Percentiles rank a stretch among this genome's conserved stretches.
Evolutionary conservation across 2,797 vertebrate species (phyloP).

Genomic region (Tolypeutes matacus): DNA sequence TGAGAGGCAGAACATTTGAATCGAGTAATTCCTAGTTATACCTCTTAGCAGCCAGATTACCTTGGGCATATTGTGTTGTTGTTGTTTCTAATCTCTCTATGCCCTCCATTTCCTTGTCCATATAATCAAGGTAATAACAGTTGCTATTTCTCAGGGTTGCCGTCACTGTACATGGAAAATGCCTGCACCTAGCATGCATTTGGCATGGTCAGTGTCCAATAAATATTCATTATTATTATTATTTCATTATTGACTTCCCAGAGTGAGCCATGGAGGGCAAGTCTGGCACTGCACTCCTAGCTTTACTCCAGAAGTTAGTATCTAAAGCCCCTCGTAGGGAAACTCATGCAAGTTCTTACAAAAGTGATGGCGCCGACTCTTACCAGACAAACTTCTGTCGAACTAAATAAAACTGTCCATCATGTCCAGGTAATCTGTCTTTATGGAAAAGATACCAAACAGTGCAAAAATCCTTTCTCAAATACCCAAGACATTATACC

Average conservation of each 20-base stretch:
- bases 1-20: not conserved
- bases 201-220: not conserved
- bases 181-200: not conserved
- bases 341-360: not conserved
- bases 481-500: not conserved
- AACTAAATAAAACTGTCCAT: not conserved
- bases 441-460: slow-evolving; percentile 11
- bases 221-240: not conserved
- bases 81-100: not conserved
- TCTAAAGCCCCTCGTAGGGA: not conserved
- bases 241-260: not conserved
- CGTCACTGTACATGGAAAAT: not conserved
- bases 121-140: not conserved
- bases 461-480: not conserved
- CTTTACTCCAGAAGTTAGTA: not conserved
- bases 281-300: not conserved
- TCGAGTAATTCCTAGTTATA: not conserved
- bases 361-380: not conserved
- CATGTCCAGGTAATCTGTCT: not conserved
- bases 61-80: not conserved
- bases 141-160: not conserved
- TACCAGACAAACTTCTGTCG: not conserved
- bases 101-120: not conserved
- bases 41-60: not conserved
- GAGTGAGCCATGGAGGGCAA: not conserved